Conservation (phyloP, 2,888 invertebrate species). For the Amiota communis region DNA sequence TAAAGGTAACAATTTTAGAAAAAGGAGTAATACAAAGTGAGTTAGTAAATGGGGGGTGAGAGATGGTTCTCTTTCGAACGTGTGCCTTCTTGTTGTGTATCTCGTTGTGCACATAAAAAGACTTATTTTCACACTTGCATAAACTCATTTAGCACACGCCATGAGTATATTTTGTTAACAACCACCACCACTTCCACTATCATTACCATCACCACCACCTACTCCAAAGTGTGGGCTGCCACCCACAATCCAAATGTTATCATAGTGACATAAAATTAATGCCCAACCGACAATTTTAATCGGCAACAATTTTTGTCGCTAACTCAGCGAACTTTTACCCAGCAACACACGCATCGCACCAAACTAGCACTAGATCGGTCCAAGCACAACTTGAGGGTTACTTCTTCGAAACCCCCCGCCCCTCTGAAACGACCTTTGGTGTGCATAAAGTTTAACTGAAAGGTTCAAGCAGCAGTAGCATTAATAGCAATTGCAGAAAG, state of each 20-base stretch:
- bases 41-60: not conserved
- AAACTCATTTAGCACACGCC: slow-evolving; percentile 62
- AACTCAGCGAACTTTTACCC: not conserved
- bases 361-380: slow-evolving; percentile 41
- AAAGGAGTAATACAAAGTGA: not conserved
- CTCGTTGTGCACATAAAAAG: slow-evolving; percentile 53
- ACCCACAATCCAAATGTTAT: slow-evolving; percentile 41
- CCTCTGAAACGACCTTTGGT: not conserved
- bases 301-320: slow-evolving; percentile 65
- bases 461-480: slow-evolving; percentile 1
- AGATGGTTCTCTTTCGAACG: not conserved
- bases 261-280: slow-evolving; percentile 69
- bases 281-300: slow-evolving; percentile 70
- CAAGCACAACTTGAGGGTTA: too few relatives aligned
- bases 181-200: slow-evolving; percentile 16
- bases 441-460: not conserved
- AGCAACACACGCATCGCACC: not conserved
- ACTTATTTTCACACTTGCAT: slow-evolving; percentile 68
- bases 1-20: too few relatives aligned
- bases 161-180: slow-evolving; percentile 46
- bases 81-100: not conserved
- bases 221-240: not conserved
- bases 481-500: not conserved
- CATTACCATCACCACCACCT: not conserved
- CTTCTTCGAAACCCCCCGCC: too few relatives aligned